These are phyloP conservation scores for Anguilla megastoma DNA, from an alignment of 2,797 vertebrate genomes.

Conservation along the genomic window DNA sequence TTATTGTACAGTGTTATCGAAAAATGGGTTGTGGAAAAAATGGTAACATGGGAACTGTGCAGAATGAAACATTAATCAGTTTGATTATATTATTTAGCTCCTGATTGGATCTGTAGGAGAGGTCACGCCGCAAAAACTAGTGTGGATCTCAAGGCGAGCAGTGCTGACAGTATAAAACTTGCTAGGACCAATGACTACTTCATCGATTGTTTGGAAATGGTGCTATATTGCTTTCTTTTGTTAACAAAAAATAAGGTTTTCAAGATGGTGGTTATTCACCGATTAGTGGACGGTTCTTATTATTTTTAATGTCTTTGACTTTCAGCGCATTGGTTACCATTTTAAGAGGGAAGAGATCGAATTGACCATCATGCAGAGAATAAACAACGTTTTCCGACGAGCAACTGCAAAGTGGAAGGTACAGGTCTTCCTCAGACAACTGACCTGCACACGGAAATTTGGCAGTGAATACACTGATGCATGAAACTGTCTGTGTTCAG, in stretches of 20 bases:
- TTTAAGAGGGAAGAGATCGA: constrained; percentile 96
- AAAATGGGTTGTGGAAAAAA: background rate
- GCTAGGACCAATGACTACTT: background rate
- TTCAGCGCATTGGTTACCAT: constrained; percentile 82
- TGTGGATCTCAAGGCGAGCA: background rate
- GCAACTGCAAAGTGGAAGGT: constrained; percentile 95
- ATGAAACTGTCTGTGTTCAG: background rate
- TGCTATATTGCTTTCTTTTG: background rate
- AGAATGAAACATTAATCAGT: background rate
- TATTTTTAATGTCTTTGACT: constrained; percentile 20
- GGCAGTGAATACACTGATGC: background rate
- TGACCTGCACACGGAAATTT: background rate
- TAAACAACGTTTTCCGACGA: constrained; percentile 83
- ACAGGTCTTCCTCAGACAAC: constrained; percentile 40
- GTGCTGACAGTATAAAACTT: background rate
- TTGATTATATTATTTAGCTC: background rate
- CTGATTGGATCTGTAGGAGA: background rate
- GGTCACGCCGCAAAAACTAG: background rate
- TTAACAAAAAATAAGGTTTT: background rate
- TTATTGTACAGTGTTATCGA: background rate
- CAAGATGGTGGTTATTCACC: background rate
- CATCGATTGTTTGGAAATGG: background rate
- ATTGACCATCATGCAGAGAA: constrained; percentile 79
- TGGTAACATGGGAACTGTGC: background rate
- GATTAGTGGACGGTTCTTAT: background rate